Evolutionary conservation across 35 echinoderm and acorn worm species (phyloP).

Genomic region (Apostichopus californicus): DNA sequence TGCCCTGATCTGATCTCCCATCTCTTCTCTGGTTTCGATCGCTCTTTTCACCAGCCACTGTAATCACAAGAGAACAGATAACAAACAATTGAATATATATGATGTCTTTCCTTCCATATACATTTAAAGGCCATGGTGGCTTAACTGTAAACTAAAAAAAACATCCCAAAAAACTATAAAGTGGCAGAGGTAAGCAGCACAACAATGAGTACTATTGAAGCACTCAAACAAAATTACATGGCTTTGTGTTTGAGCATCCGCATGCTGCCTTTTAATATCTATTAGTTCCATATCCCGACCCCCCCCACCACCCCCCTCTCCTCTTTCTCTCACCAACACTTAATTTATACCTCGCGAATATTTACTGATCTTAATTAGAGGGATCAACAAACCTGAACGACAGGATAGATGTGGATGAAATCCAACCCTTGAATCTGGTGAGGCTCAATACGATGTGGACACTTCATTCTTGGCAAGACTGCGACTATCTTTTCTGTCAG

Average conservation of each 20-base stretch:
- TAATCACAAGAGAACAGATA: conserved; percentile 32
- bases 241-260: too few relatives aligned
- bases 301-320: neutral
- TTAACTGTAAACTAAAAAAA: too few relatives aligned
- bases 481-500: conserved; percentile 98
- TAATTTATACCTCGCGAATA: neutral
- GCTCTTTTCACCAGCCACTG: conserved; percentile 98
- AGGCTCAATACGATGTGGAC: conserved; percentile 95
- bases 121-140: too few relatives aligned
- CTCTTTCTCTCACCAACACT: neutral
- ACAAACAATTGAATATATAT: neutral
- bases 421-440: conserved; percentile 99
- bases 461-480: conserved; percentile 97
- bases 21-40: conserved; percentile 95
- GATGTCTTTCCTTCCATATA: too few relatives aligned
- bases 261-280: too few relatives aligned
- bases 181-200: too few relatives aligned
- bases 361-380: too few relatives aligned
- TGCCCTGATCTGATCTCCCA: conserved; percentile 93
- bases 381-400: conserved; percentile 77
- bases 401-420: conserved; percentile 99
- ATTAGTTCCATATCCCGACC: neutral
- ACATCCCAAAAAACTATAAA: too few relatives aligned
- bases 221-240: too few relatives aligned
- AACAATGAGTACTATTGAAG: too few relatives aligned